A percentile compares a stretch with the other conserved stretches of the same genome.
phyloP scores from a whole-genome alignment of 1,140 invertebrate species.

The Notospermus geniculatus region DNA sequence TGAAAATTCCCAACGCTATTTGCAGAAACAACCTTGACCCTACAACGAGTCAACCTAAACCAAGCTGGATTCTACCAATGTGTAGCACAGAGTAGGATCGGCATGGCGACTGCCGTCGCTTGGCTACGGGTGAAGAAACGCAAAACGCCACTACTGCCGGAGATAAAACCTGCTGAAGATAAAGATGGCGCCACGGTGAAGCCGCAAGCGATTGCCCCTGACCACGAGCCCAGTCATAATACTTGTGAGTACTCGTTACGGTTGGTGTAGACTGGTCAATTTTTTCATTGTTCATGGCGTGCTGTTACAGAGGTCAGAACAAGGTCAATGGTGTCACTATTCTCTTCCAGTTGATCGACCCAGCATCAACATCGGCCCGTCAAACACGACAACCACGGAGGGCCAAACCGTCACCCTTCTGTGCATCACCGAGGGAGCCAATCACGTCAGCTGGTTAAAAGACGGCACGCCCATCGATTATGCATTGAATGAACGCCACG shows the following conservation, averaged over 20 bases:
- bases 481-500: conserved; percentile 17
- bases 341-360: conserved; percentile 11
- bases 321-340: neutral
- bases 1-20: too few species aligned
- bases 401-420: conserved; percentile 12
- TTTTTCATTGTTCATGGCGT: too few species aligned
- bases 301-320: too few species aligned
- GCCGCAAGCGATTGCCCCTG: conserved; percentile 4
- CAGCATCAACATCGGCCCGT: conserved; percentile 18
- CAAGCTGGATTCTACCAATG: conserved; percentile 88
- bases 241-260: neutral
- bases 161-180: too few species aligned
- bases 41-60: conserved; percentile 71
- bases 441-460: conserved; percentile 18
- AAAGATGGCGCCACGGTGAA: neutral
- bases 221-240: conserved; percentile 8
- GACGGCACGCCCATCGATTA: conserved; percentile 16
- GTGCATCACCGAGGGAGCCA: conserved; percentile 12
- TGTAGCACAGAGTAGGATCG: conserved; percentile 79
- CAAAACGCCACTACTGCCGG: neutral
- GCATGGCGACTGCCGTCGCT: conserved; percentile 59
- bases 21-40: conserved; percentile 62
- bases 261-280: too few species aligned
- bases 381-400: conserved; percentile 19
- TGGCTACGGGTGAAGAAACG: conserved; percentile 17